phyloP scores from a whole-genome alignment of 2,113 vertebrate species.

The Vireo altiloquus region DNA sequence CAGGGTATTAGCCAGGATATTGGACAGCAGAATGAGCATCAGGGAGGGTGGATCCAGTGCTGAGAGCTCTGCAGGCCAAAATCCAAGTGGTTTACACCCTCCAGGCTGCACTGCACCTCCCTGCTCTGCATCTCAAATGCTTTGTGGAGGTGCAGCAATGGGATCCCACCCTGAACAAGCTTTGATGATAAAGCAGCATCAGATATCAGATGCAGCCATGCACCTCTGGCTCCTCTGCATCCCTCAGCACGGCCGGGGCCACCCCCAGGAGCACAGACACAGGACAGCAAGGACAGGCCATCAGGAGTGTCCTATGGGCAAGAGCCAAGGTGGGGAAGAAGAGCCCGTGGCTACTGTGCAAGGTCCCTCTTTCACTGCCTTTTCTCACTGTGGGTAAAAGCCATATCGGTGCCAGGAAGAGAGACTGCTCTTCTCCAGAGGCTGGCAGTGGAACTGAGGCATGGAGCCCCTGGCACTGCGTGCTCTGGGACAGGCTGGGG shows the following conservation, averaged over 20 bases:
- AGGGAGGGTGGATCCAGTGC: fast-evolving
- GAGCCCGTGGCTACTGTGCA: background rate
- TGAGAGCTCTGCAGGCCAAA: background rate
- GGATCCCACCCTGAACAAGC: fast-evolving
- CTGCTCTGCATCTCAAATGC: background rate
- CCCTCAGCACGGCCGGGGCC: background rate
- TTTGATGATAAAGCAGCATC: background rate
- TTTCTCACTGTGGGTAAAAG: background rate
- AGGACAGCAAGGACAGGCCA: background rate
- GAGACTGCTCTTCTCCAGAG: background rate
- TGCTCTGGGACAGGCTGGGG: background rate
- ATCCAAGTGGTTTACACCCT: background rate
- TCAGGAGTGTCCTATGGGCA: fast-evolving
- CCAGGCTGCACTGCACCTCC: background rate
- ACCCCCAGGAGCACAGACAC: background rate
- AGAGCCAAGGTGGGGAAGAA: fast-evolving
- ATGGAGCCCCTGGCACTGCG: background rate
- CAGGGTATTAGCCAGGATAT: background rate
- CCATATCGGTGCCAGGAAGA: background rate
- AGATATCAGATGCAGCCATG: background rate
- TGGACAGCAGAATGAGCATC: background rate
- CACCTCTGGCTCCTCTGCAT: background rate
- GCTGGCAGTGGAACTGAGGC: background rate
- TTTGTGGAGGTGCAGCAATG: background rate
- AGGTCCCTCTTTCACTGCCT: background rate